phyloP scores from a whole-genome alignment of 2,888 invertebrate genomes.

The Mongoloraphidia duomilia region DNA sequence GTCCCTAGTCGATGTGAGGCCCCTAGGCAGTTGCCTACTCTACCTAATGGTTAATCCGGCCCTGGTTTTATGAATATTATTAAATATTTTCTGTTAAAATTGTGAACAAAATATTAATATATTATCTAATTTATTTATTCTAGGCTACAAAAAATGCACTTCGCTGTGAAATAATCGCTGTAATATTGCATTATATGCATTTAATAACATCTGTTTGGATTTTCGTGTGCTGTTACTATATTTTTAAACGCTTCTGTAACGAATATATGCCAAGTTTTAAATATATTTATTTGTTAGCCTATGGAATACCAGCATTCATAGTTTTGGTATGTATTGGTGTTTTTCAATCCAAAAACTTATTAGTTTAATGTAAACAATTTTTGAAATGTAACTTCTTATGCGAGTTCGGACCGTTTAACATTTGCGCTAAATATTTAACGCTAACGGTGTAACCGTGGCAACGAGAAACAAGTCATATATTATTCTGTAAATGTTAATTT shows the following conservation, averaged over 20 bases:
- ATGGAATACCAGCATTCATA: slow-evolving; percentile 45
- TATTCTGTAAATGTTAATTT: too few relatives aligned
- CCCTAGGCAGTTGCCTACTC: too few relatives aligned
- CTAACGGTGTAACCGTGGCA: too few relatives aligned
- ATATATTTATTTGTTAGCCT: slow-evolving; percentile 44
- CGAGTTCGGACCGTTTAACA: too few relatives aligned
- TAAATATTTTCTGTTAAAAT: not conserved
- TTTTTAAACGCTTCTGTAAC: slow-evolving; percentile 38
- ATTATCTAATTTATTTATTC: slow-evolving; percentile 15
- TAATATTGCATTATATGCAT: slow-evolving; percentile 54
- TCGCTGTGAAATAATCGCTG: slow-evolving; percentile 50
- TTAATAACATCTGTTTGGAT: slow-evolving; percentile 56
- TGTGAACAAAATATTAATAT: not conserved
- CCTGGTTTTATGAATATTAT: not conserved
- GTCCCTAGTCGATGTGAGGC: too few relatives aligned
- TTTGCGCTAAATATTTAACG: too few relatives aligned
- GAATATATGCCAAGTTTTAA: slow-evolving; percentile 35
- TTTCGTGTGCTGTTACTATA: slow-evolving; percentile 47
- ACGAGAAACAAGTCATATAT: too few relatives aligned
- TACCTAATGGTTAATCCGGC: too few relatives aligned
- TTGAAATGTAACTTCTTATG: too few relatives aligned
- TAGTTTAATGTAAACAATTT: too few relatives aligned
- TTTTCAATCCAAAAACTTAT: not conserved
- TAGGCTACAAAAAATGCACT: slow-evolving; percentile 47
- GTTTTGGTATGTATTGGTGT: slow-evolving; percentile 41